Percentiles rank a stretch among this genome's conserved stretches.
Evolutionary conservation across 1,140 invertebrate species (phyloP).

Genomic region (Temnothorax longispinosus): DNA sequence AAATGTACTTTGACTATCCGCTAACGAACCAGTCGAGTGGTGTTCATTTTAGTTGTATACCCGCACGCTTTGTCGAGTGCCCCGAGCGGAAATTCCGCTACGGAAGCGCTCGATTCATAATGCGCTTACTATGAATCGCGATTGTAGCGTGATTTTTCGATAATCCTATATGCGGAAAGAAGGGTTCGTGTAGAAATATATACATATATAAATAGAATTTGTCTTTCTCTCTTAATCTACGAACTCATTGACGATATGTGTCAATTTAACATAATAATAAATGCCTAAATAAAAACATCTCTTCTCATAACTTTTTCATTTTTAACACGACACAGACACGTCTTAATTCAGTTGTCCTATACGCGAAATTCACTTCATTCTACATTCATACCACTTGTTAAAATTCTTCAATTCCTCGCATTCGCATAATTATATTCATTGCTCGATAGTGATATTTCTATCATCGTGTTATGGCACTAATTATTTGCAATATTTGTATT

Average conservation of each 20-base stretch:
- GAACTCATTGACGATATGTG: background rate
- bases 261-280: background rate
- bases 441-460: background rate
- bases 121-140: constrained; percentile 21
- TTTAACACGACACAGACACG: background rate
- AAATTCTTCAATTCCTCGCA: background rate
- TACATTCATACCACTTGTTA: background rate
- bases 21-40: constrained; percentile 61
- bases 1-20: constrained; percentile 62
- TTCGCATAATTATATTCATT: constrained; percentile 6
- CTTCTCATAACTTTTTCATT: background rate
- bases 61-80: constrained; percentile 51
- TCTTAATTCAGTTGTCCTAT: background rate
- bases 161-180: background rate
- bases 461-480: background rate
- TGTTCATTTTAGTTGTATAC: constrained; percentile 62
- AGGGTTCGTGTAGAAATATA: background rate
- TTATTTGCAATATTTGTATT: constrained; percentile 15
- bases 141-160: constrained; percentile 20
- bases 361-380: background rate
- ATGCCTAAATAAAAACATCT: background rate
- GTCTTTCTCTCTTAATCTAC: background rate
- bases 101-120: constrained; percentile 50
- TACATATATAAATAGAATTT: background rate
- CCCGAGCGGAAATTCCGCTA: constrained; percentile 47